A percentile compares a stretch with the other conserved stretches of the same genome.
Conservation (phyloP, 2,888 invertebrate species). For the Macropis europaea region DNA sequence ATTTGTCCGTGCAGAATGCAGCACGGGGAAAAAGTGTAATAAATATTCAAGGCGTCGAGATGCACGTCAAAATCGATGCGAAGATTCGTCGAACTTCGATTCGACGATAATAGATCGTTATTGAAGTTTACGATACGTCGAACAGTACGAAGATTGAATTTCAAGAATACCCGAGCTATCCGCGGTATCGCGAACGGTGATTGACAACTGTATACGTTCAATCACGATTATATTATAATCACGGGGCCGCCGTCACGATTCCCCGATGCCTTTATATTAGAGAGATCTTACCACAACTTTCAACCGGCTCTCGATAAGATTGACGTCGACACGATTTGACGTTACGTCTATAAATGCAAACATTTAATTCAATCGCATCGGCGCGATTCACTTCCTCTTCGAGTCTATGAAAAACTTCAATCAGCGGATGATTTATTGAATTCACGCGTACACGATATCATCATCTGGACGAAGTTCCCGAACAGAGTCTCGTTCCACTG, state of each 20-base stretch:
- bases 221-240: constrained; percentile 42
- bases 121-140: neutral
- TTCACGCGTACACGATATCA: too few relatives aligned
- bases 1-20: too few relatives aligned
- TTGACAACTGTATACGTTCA: constrained; percentile 28
- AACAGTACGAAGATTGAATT: constrained; percentile 4
- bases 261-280: constrained; percentile 12
- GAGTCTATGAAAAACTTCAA: neutral
- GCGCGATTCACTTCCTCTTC: constrained; percentile 14
- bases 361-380: constrained; percentile 15
- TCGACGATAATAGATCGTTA: constrained; percentile 15
- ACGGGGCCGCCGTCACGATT: constrained; percentile 26
- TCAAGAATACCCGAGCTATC: neutral
- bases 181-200: constrained; percentile 17
- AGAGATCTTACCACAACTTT: constrained; percentile 15
- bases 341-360: constrained; percentile 24
- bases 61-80: neutral
- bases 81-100: neutral
- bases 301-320: constrained; percentile 26
- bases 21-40: too few relatives aligned
- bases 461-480: too few relatives aligned
- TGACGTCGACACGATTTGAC: constrained; percentile 16
- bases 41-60: neutral
- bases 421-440: too few relatives aligned
- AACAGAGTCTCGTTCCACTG: too few relatives aligned